phyloP scores from a whole-genome alignment of 1,140 invertebrate genomes.

The Drosophila ficusphila region DNA sequence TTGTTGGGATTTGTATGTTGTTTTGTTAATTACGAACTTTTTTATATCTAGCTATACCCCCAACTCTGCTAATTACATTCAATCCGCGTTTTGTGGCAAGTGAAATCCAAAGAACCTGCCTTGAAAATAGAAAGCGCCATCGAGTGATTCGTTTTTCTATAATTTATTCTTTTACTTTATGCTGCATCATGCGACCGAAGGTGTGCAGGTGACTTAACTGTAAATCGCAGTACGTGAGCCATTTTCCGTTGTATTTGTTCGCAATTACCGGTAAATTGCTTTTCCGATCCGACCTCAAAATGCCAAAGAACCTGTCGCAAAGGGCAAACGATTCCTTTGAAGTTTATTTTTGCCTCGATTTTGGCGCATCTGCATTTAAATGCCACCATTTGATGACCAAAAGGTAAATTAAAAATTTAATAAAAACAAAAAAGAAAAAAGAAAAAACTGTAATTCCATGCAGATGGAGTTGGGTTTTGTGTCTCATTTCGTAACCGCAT shows the following conservation, averaged over 20 bases:
- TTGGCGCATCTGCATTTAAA: constrained; percentile 31
- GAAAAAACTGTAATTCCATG: constrained; percentile 6
- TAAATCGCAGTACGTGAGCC: constrained; percentile 7
- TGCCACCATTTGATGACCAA: constrained; percentile 26
- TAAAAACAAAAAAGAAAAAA: no score
- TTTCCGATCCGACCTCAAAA: constrained; percentile 44
- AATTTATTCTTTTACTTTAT: constrained; percentile 53
- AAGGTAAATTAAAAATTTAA: no score
- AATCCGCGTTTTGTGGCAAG: constrained; percentile 25
- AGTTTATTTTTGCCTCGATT: constrained; percentile 4
- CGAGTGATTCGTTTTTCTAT: constrained; percentile 40
- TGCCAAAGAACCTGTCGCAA: background rate
- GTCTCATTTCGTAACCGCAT: constrained; percentile 53
- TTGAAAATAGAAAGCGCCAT: constrained; percentile 64
- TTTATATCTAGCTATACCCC: background rate
- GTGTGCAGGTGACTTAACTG: constrained; percentile 15
- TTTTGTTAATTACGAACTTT: background rate
- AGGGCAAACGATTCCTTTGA: background rate
- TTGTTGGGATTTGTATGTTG: no score
- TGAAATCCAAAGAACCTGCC: constrained; percentile 58
- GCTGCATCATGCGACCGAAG: constrained; percentile 4
- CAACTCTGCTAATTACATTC: constrained; percentile 40
- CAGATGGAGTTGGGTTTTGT: constrained; percentile 1
- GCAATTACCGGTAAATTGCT: constrained; percentile 57
- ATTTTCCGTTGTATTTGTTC: background rate